Evolutionary conservation across 2,888 invertebrate species (phyloP).

Genomic region (Diaphora mendica): DNA sequence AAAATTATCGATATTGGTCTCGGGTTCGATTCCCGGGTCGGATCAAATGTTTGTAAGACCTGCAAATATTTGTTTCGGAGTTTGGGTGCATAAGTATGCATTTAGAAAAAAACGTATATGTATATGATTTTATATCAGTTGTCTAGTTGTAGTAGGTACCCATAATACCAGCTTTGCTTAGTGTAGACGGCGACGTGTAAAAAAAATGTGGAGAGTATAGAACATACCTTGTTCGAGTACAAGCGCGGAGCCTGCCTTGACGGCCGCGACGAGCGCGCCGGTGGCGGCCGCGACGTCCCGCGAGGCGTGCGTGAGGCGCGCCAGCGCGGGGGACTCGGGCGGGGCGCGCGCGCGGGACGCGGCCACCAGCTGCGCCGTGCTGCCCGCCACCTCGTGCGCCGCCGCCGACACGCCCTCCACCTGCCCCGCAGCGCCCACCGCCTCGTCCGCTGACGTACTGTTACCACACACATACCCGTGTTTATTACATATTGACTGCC

Average conservation of each 20-base stretch:
- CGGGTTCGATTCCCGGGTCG: too few relatives aligned
- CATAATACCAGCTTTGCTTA: too few relatives aligned
- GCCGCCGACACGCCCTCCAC: slow-evolving; percentile 97
- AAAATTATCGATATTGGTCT: too few relatives aligned
- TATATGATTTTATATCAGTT: too few relatives aligned
- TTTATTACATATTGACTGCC: too few relatives aligned
- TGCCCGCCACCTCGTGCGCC: slow-evolving; percentile 97
- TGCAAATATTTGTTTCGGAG: too few relatives aligned
- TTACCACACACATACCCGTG: background rate
- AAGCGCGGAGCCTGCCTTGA: slow-evolving; percentile 94
- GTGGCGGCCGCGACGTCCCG: slow-evolving; percentile 96
- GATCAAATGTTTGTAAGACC: too few relatives aligned
- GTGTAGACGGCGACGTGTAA: too few relatives aligned
- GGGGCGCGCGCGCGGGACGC: slow-evolving; percentile 98
- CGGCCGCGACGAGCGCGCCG: slow-evolving; percentile 96
- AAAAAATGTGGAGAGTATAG: background rate
- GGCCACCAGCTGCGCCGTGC: slow-evolving; percentile 98
- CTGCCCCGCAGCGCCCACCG: slow-evolving; percentile 94
- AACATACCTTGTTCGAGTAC: slow-evolving; percentile 88
- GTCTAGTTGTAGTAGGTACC: too few relatives aligned
- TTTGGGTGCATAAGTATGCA: too few relatives aligned
- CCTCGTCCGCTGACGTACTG: slow-evolving; percentile 96
- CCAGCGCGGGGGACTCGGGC: slow-evolving; percentile 91
- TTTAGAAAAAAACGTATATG: too few relatives aligned
- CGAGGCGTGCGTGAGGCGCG: slow-evolving; percentile 94